Conservation (phyloP, 2,797 vertebrate species). For the Stomatorhinus walkeri region DNA sequence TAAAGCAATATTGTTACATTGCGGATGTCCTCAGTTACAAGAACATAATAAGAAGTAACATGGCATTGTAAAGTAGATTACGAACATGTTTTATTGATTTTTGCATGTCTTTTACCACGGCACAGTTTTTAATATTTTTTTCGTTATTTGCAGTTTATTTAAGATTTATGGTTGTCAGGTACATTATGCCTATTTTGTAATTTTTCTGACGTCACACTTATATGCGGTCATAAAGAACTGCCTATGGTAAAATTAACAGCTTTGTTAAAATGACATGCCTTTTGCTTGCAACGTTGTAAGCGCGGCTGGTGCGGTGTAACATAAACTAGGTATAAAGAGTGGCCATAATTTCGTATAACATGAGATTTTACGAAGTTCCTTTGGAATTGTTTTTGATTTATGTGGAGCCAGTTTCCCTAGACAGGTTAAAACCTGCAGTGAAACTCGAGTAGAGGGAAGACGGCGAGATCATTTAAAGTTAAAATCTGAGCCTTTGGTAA, state of each 20-base stretch:
- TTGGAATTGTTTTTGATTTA: constrained; percentile 72
- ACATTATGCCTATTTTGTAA: neutral
- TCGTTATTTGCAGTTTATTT: neutral
- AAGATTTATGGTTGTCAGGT: neutral
- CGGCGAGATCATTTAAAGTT: constrained; percentile 49
- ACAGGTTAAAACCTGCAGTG: constrained; percentile 61
- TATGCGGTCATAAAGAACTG: neutral
- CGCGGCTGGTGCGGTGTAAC: constrained; percentile 34
- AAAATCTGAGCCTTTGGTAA: constrained; percentile 56
- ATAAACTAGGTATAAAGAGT: constrained; percentile 37
- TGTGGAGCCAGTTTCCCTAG: constrained; percentile 56
- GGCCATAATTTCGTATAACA: constrained; percentile 48
- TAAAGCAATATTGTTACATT: neutral
- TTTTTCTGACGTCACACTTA: neutral
- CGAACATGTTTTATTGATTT: neutral
- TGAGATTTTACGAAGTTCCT: constrained; percentile 55
- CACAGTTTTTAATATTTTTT: neutral
- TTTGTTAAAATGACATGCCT: constrained; percentile 8
- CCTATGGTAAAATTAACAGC: constrained; percentile 16
- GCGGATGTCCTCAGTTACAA: neutral
- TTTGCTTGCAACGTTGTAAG: constrained; percentile 39
- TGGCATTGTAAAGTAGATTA: neutral
- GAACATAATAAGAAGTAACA: neutral
- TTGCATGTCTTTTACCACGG: neutral
- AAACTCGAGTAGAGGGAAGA: constrained; percentile 61